Conservation (phyloP, 2,113 vertebrate genomes). For the Bucco capensis region DNA sequence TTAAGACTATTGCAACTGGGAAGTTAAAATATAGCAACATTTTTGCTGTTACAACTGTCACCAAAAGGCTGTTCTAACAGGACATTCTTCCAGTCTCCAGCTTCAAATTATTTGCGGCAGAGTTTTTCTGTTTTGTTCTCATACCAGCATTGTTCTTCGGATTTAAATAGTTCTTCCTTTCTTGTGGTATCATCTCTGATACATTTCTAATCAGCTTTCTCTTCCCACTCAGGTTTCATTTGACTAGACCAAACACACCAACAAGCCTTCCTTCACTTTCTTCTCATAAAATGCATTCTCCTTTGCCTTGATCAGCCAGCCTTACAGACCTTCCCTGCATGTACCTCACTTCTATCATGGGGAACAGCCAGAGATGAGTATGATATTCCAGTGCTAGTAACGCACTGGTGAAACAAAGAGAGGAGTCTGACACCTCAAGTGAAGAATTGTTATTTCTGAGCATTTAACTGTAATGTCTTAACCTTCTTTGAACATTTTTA, state of each 20-base stretch:
- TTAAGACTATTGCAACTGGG: neutral
- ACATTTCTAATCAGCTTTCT: neutral
- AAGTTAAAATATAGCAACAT: neutral
- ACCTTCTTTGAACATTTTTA: conserved; percentile 1
- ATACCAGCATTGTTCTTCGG: neutral
- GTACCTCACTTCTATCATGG: neutral
- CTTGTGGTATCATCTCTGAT: neutral
- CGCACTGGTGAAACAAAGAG: neutral
- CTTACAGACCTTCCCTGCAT: neutral
- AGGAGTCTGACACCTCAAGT: neutral
- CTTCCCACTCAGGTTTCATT: neutral
- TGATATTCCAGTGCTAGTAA: neutral
- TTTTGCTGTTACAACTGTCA: neutral
- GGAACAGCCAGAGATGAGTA: neutral
- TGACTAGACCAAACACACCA: neutral
- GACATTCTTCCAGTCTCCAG: neutral
- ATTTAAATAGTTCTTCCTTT: neutral
- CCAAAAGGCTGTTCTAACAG: neutral
- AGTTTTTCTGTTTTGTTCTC: neutral
- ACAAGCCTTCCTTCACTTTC: neutral
- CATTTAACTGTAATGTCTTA: neutral
- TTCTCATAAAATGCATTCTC: neutral
- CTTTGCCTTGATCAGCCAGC: neutral
- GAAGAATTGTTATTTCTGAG: neutral
- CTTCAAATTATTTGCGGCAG: neutral